Base-by-base conservation (phyloP, 92 coral and sea anemone genomes). In the Heteractis magnifica region DNA sequence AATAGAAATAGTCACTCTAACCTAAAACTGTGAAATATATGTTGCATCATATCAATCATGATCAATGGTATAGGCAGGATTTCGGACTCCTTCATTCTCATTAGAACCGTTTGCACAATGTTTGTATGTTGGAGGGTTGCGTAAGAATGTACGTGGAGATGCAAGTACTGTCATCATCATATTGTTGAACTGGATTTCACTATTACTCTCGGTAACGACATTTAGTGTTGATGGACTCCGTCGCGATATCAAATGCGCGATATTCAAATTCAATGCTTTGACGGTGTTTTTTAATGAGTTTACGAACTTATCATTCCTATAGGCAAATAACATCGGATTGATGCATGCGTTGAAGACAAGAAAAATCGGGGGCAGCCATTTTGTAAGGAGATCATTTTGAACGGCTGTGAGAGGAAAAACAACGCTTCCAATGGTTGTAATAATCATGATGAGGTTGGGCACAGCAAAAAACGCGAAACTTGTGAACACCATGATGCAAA, bases 291-390 rank as follows among this genome's bases (percentile, higher is more conserved):
- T 86, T 8, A 90, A 62, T 8, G 85, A 76, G n/a, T 44, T 79
- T 0, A 83, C 58, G 15, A 90, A 90, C 83, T 83, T 86, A 6
- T 90, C 90, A 59, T 90, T 90, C 52, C 87, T 83, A 58, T 82
- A 90, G 8, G 92, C 92, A 62, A 90, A 86, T n/a, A 86, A 50
- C 1, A 81, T 48, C 2, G 93, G 93, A 65, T 90, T 83, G 15
- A 90, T 71, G 77, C 88, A 90, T 6, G 93, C 88, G 77, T 90
- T 90, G 15, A 79, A 85, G 2, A 90, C 93, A 48, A 90, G 72
- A 20, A 86, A 79, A 6, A 86, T 78, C 6, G 84, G 90, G 11
- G 93, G 93, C 41, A 90, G 56, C 93, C 93, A 90, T 78, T 74
- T 52, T 0, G 68, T 56, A 2, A 90, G 41, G 1, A 85, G 41